Percentiles rank a stretch among this genome's conserved stretches.
These are phyloP conservation scores for Cephus nigrinus DNA, from an alignment of 2,888 invertebrate genomes.

Conservation along the genomic window DNA sequence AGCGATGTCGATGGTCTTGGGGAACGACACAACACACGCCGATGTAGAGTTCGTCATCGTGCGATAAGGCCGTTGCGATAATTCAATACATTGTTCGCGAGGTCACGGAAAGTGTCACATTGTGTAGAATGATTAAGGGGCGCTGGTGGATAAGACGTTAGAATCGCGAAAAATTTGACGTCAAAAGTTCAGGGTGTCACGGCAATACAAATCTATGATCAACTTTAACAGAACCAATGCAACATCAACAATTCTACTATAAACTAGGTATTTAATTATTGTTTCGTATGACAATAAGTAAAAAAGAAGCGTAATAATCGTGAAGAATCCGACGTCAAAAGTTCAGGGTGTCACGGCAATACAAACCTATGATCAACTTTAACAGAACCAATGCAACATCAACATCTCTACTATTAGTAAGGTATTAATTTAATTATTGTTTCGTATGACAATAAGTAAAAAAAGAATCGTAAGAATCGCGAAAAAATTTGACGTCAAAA, in stretches of 20 bases:
- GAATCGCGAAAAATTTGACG: not conserved
- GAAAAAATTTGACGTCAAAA: too few relatives aligned
- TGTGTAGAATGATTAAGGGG: not conserved
- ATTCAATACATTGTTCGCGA: not conserved
- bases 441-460: too few relatives aligned
- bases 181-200: not conserved
- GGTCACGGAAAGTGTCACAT: not conserved
- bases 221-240: not conserved
- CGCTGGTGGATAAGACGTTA: not conserved
- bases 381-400: accelerated
- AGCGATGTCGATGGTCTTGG: not conserved
- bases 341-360: too few relatives aligned
- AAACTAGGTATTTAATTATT: too few relatives aligned
- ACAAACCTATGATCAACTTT: too few relatives aligned
- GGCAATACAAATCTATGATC: not conserved
- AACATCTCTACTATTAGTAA: too few relatives aligned
- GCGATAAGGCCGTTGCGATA: not conserved
- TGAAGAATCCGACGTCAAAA: too few relatives aligned
- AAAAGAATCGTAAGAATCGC: too few relatives aligned
- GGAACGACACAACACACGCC: not conserved
- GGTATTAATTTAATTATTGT: too few relatives aligned
- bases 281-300: too few relatives aligned
- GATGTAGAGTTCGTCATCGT: not conserved
- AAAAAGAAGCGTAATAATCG: too few relatives aligned
- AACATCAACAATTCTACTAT: not conserved